Evolutionary conservation across 2,888 invertebrate species (phyloP).

Genomic region (Ectobius pallidus): DNA sequence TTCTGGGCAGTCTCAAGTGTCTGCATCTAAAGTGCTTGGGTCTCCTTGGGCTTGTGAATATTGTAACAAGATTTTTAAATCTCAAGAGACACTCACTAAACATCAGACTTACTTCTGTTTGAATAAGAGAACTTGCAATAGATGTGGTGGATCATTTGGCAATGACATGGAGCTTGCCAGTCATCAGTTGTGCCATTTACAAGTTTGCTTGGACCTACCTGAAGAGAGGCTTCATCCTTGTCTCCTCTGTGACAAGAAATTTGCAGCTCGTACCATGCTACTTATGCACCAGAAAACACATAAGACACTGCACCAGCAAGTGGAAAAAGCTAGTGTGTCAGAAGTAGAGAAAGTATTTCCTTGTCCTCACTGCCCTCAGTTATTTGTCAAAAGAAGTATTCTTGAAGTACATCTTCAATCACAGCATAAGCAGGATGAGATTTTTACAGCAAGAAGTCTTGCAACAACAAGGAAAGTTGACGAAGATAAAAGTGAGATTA

Average conservation of each 20-base stretch:
- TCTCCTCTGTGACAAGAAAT: conserved; percentile 15
- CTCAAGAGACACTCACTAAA: conserved; percentile 24
- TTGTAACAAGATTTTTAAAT: conserved; percentile 33
- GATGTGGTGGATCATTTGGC: conserved; percentile 6
- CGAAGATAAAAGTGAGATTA: too few species aligned
- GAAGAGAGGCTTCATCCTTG: conserved; percentile 13
- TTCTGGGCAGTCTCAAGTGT: background rate
- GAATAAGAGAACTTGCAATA: conserved; percentile 7
- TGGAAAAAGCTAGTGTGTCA: too few species aligned
- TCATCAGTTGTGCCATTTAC: conserved; percentile 17
- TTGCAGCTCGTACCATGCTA: conserved; percentile 17
- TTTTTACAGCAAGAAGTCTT: too few species aligned
- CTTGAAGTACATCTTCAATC: background rate
- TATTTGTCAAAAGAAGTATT: background rate
- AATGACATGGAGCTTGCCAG: background rate
- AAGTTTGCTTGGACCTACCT: background rate
- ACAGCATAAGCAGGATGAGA: too few species aligned
- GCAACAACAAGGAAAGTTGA: too few species aligned
- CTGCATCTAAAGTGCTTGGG: background rate
- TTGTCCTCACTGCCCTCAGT: conserved; percentile 10
- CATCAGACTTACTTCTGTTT: conserved; percentile 32
- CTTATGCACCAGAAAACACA: conserved; percentile 24
- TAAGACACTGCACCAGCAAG: background rate
- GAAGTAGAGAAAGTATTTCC: background rate
- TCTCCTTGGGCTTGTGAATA: conserved; percentile 23